Evolutionary conservation across 2,797 vertebrate species (phyloP).

Genomic region (Triplophysa bombifrons): DNA sequence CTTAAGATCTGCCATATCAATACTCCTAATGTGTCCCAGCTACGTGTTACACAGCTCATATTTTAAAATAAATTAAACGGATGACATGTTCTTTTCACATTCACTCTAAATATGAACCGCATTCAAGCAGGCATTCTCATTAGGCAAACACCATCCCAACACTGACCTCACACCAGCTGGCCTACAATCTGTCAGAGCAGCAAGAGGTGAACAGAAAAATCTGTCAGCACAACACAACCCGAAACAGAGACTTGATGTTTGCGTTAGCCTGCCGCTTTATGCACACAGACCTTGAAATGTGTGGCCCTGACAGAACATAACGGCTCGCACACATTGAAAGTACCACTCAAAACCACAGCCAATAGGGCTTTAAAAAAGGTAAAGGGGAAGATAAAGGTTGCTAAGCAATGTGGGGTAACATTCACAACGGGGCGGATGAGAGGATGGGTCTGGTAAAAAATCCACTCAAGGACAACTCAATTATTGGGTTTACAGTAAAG

Average conservation of each 20-base stretch:
- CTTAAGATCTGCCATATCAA: constrained; percentile 1
- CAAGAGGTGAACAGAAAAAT: constrained; percentile 60
- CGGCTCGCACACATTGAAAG: constrained; percentile 45
- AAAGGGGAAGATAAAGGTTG: constrained; percentile 61
- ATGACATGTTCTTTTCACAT: constrained; percentile 6
- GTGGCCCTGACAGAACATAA: constrained; percentile 48
- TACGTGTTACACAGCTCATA: constrained; percentile 1
- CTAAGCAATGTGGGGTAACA: constrained; percentile 73
- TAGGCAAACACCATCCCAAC: constrained; percentile 26
- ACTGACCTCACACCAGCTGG: constrained; percentile 37
- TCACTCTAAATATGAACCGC: constrained; percentile 17
- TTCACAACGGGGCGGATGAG: constrained; percentile 71
- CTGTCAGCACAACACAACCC: constrained; percentile 68
- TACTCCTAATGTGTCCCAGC: background rate
- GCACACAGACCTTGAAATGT: constrained; percentile 64
- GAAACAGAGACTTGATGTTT: constrained; percentile 72
- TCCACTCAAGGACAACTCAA: constrained; percentile 56
- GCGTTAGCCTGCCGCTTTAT: constrained; percentile 62
- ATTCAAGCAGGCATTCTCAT: constrained; percentile 22
- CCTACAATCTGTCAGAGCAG: constrained; percentile 47
- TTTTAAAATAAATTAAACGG: background rate
- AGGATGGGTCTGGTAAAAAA: constrained; percentile 66
- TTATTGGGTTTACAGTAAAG: constrained; percentile 42
- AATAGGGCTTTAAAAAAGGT: constrained; percentile 59
- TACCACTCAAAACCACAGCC: constrained; percentile 61